Conservation (phyloP, 2,797 vertebrate genomes). For the Peromyscus melanophrys region DNA sequence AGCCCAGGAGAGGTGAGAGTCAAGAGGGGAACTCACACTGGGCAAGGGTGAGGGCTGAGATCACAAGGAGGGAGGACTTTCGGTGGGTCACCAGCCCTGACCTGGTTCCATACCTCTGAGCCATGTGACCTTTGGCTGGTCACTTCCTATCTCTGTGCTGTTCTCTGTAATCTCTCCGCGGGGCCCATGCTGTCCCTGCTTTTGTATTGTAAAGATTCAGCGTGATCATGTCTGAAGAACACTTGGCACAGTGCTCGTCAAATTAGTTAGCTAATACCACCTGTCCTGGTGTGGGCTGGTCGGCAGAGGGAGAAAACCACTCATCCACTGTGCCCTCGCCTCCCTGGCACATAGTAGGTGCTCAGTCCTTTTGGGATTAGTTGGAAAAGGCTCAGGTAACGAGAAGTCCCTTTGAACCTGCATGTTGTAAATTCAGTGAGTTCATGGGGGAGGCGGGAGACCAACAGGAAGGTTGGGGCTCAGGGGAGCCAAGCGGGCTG, state of each 20-base stretch:
- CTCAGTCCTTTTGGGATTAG: background rate
- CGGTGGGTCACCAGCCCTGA: background rate
- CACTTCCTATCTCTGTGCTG: background rate
- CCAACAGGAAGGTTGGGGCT: background rate
- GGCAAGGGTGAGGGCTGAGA: background rate
- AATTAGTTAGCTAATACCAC: background rate
- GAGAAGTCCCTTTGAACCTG: background rate
- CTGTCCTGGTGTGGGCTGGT: background rate
- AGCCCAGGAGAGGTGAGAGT: background rate
- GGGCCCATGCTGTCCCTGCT: background rate
- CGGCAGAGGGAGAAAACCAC: background rate
- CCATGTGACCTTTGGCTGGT: slow-evolving; percentile 27
- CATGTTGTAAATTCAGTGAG: rapidly evolving
- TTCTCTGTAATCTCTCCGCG: background rate
- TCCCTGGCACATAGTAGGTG: background rate
- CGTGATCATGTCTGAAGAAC: background rate
- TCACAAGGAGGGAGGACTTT: background rate
- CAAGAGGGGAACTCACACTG: background rate
- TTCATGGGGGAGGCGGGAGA: background rate
- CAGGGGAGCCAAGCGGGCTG: background rate
- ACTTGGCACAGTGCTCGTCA: background rate
- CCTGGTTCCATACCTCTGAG: background rate
- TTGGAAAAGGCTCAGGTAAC: background rate
- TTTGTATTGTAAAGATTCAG: background rate
- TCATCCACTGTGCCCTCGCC: background rate